These are phyloP conservation scores for Rattus norvegicus DNA, from an alignment of 2,113 vertebrate genomes.

Conservation along the genomic window GRCr8 NC_086027.1:84086001-84086500, in stretches of 20 bases:
- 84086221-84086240: neutral
- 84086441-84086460: neutral
- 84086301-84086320: conserved; percentile 98
- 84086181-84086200: neutral
- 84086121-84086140: neutral
- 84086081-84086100: conserved; percentile 98
- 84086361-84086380: neutral
- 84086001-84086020: conserved; percentile 98
- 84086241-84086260: conserved; percentile 86
- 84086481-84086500: neutral
- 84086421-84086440: neutral
- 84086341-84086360: conserved; percentile 80
- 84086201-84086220: neutral
- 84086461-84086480: neutral
- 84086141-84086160: conserved; percentile 50
- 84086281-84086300: conserved; percentile 96
- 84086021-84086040: conserved; percentile 97
- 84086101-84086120: conserved; percentile 99
- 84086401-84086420: neutral
- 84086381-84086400: neutral
- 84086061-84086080: conserved; percentile 98
- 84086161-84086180: neutral
- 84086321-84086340: conserved; percentile 98
- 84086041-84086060: conserved; percentile 98
- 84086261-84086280: conserved; percentile 96